Evolutionary conservation across 2,113 vertebrate species (phyloP).

Genomic region (Dolichotis patagonum): DNA sequence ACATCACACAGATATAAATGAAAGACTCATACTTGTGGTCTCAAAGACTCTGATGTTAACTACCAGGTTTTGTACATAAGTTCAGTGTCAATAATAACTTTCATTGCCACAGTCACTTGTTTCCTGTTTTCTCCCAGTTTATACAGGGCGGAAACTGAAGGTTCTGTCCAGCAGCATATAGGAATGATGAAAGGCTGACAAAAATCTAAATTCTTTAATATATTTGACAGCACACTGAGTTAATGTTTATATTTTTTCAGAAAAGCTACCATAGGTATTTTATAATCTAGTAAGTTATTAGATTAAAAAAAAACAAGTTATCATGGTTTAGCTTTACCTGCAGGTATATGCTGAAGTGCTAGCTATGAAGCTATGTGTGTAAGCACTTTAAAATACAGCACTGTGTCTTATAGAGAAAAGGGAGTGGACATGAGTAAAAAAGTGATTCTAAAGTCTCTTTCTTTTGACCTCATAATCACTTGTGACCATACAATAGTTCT

Average conservation of each 20-base stretch:
- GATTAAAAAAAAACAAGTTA: background rate
- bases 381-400: slow-evolving; percentile 14
- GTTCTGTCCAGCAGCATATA: background rate
- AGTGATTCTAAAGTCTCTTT: background rate
- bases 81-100: background rate
- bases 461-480: slow-evolving; percentile 46
- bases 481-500: background rate
- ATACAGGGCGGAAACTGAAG: background rate
- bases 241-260: background rate
- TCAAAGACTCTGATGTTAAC: background rate
- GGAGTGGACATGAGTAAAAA: background rate
- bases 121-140: background rate
- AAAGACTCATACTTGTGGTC: background rate
- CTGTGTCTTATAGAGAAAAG: background rate
- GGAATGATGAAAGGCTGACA: background rate
- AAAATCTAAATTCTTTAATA: slow-evolving; percentile 5
- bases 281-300: background rate
- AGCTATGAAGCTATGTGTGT: background rate
- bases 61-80: background rate
- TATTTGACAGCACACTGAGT: background rate
- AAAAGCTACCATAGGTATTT: background rate
- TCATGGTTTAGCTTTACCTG: background rate
- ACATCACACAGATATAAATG: background rate
- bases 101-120: background rate
- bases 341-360: background rate